Conservation (phyloP, 64 coral and sea anemone genomes). For the Cladopsammia gracilis region DNA sequence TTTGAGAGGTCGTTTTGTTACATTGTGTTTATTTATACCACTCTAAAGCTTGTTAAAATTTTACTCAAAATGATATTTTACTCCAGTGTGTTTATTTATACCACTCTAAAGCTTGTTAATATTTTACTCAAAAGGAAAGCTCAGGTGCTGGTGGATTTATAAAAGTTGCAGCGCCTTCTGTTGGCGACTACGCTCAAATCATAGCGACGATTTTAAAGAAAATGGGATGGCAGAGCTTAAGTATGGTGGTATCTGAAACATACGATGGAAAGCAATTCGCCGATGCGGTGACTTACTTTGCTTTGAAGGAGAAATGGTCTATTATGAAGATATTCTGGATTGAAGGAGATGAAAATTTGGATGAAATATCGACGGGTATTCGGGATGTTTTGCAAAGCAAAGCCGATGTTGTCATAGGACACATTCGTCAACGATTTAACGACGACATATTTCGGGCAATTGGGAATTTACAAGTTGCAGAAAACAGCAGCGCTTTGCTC, state of each 20-base stretch:
- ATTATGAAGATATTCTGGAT: neutral
- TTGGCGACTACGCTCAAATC: conserved; percentile 26
- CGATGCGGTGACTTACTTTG: neutral
- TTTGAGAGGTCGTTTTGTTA: no score
- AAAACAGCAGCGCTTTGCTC: neutral
- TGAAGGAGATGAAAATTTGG: neutral
- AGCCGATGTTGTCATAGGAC: conserved; percentile 1
- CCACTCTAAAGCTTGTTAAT: neutral
- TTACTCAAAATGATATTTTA: neutral
- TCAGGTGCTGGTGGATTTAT: conserved; percentile 26
- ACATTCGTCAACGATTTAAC: conserved; percentile 2
- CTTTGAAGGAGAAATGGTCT: conserved; percentile 17
- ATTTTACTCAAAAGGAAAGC: conserved; percentile 9
- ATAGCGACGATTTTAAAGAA: conserved; percentile 44
- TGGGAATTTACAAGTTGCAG: neutral
- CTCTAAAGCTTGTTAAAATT: neutral
- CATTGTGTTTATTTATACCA: no score
- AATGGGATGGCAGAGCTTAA: conserved; percentile 65
- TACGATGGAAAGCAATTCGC: conserved; percentile 44
- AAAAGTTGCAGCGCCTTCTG: conserved; percentile 17
- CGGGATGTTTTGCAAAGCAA: neutral
- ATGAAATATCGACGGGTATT: neutral
- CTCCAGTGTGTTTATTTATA: no score
- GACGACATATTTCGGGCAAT: conserved; percentile 24
- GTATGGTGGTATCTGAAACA: conserved; percentile 9